These are phyloP conservation scores for Anoncus sp. DNA, from an alignment of 2,888 invertebrate species.

Conservation along the genomic window DNA sequence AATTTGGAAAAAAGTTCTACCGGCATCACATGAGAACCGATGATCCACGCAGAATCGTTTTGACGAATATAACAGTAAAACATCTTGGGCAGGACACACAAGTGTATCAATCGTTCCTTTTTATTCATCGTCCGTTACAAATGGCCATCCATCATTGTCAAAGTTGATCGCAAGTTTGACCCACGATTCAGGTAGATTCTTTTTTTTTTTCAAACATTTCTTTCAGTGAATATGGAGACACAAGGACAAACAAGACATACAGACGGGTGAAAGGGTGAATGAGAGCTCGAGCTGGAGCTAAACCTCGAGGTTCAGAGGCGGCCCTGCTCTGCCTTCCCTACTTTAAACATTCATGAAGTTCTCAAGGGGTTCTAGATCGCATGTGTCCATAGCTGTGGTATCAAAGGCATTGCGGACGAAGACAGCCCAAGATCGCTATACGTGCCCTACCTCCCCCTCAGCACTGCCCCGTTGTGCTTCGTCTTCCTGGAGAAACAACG, in stretches of 20 bases:
- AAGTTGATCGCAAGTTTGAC: no score
- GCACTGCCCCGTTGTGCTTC: slow-evolving; percentile 48
- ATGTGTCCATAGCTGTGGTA: slow-evolving; percentile 64
- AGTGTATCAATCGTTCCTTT: no score
- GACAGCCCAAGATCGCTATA: slow-evolving; percentile 72
- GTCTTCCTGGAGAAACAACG: slow-evolving; percentile 42
- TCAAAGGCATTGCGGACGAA: slow-evolving; percentile 76
- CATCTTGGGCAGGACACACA: no score
- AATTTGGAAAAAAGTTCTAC: no score
- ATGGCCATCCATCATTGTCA: no score
- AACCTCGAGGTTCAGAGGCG: slow-evolving; percentile 33
- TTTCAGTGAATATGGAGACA: not conserved
- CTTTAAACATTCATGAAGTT: slow-evolving; percentile 81
- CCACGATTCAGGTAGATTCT: slow-evolving; percentile 3
- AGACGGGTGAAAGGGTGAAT: slow-evolving; percentile 33
- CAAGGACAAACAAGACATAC: slow-evolving; percentile 2
- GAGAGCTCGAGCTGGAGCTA: slow-evolving; percentile 42
- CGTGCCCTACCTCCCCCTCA: no score
- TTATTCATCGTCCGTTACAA: no score
- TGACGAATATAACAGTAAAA: no score
- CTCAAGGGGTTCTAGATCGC: slow-evolving; percentile 8
- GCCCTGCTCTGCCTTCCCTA: slow-evolving; percentile 64
- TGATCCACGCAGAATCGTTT: no score
- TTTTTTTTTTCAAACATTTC: not conserved
- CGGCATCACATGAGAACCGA: no score